Evolutionary conservation across 2,113 vertebrate species (phyloP).

Genomic region (Shinisaurus crocodilurus): DNA sequence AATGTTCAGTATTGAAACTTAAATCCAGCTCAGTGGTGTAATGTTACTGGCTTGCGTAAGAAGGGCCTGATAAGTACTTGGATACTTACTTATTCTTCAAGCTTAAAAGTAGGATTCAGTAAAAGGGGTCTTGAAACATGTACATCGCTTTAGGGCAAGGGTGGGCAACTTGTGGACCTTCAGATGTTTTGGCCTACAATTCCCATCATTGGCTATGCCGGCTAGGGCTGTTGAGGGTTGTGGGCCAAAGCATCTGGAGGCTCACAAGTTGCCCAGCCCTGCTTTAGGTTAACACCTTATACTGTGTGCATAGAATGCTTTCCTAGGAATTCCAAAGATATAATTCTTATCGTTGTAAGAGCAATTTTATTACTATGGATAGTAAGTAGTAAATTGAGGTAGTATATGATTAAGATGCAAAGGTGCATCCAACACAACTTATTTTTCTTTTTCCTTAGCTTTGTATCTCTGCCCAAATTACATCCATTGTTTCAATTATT

Average conservation of each 20-base stretch:
- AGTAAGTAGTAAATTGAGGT: not conserved
- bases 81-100: not conserved
- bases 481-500: not conserved
- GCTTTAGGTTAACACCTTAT: not conserved
- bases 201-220: too few species aligned
- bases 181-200: too few species aligned
- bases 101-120: not conserved
- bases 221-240: too few species aligned
- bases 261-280: too few species aligned
- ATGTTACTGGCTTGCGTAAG: not conserved
- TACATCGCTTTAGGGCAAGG: not conserved
- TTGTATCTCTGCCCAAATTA: not conserved
- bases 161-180: too few species aligned
- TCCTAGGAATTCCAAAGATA: not conserved
- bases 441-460: not conserved
- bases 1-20: slow-evolving; percentile 2
- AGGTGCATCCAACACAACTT: not conserved
- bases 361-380: not conserved
- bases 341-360: not conserved
- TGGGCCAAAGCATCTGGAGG: too few species aligned
- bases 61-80: not conserved
- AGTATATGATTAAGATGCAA: not conserved
- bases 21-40: not conserved
- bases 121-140: not conserved
- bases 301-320: too few species aligned